Evolutionary conservation across 30 jellyfish, hydroid and myxozoan genomes (phyloP), one percentile per base, ranked within the genome.

Genomic region (Rhopilema esculentum): DNA sequence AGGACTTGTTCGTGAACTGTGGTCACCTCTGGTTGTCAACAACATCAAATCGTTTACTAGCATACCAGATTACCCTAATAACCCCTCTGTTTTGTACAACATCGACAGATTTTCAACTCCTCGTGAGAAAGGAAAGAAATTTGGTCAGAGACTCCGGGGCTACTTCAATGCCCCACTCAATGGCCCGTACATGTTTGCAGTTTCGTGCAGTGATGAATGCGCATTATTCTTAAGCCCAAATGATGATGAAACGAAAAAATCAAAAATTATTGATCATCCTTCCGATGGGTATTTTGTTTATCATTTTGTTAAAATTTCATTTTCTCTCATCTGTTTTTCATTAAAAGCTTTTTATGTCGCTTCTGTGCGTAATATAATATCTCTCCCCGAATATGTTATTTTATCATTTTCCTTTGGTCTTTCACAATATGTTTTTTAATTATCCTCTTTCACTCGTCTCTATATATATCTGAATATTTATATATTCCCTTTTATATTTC

Each of bases 181-280:
- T 63, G 99, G 99, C 8, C 85, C 79, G 22, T 95, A 95, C 85
- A 95, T 95, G 91, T 95, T 95, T 82, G 99, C 97, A 1, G 92
- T 92, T 50, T 95, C 99, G 0, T 95, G 99, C 83, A 85, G 94
- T 53, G 98, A 95, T 66, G 98, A 95, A 62, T 95, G 99, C 73
- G 75, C 86, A 70, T 81, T 95, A 82, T 80, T 83, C 19, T 81
- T 95, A 40, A 95, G 99, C 68, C 79, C 92, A 8, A 83, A 66
- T 28, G 99, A 90, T 57, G 95, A 90, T 28, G 99, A 95, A 69
- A 86, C 57, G 33, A 91, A 95, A 70, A 95, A 87, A 64, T 80
- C 91, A 7, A 87, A 75, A 26, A 90, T 95, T 32, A 81, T 95
- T 15, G 72, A 67, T 22, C 97, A 87, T 77, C 96, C 92, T 8